Base-by-base conservation (phyloP, 2,888 invertebrate species). In the Gari tellinella region DNA sequence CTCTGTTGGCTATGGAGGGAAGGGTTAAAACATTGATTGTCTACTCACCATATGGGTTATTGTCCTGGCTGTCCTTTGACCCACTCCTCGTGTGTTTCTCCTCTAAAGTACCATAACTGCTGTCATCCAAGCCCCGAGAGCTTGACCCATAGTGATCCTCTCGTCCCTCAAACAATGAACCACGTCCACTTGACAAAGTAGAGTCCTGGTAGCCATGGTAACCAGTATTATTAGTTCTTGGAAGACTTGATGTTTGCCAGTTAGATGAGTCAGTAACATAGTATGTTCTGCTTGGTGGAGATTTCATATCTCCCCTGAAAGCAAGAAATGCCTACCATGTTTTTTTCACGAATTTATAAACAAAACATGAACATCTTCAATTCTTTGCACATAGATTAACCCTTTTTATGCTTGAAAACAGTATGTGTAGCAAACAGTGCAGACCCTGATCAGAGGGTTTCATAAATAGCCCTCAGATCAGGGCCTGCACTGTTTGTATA, bases 11-110 rank as follows among this genome's bases (percentile, higher is more conserved):
- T n/a, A n/a, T n/a, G n/a, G n/a, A n/a, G n/a, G n/a, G n/a, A n/a
- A n/a, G n/a, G n/a, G n/a, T n/a, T n/a, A n/a, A n/a, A n/a, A n/a
- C n/a, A n/a, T n/a, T n/a, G n/a, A 31, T 4, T 31, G 31, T 31
- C 10, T 31, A 81, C 80, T 73, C 58, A 85, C 85, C 82, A 75
- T 83, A 75, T 57, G 75, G 68, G 21, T 80, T 70, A 51, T 80
- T 75, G 41, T 88, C 88, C 2, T 76, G 70, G 53, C 86, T 85
- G 64, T 88, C 88, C 60, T 81, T 84, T 7, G 89, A 89, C 23
- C 84, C 84, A 40, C 72, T 85, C 3, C 84, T 65, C 0, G 81
- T 85, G 63, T 87, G 87, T 23, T 63, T 84, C 81, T 56, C 86
- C 84, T 52, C 87, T 73, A 52, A 82, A 72, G 67, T 85, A 40